These are phyloP conservation scores for Epistrophe eligans DNA, from an alignment of 2,888 invertebrate species.

Conservation along the genomic window DNA sequence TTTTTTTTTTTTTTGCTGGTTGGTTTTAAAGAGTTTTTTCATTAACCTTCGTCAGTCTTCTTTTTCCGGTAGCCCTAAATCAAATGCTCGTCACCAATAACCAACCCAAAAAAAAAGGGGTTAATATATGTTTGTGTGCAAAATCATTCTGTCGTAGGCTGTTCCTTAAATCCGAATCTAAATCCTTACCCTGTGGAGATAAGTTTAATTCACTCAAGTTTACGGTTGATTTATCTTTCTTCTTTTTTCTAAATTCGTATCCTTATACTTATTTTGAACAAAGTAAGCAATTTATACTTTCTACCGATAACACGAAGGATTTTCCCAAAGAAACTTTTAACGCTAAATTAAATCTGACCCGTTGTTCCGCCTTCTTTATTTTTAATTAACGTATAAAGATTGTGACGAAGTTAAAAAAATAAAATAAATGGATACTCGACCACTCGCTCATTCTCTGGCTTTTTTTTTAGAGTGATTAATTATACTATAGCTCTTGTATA, in stretches of 20 bases:
- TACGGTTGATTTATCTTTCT: constrained; percentile 62
- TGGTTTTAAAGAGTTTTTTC: constrained; percentile 38
- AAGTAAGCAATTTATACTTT: constrained; percentile 48
- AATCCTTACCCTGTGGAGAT: constrained; percentile 55
- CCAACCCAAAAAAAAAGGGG: not conserved
- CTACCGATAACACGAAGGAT: constrained; percentile 23
- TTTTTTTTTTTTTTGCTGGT: not conserved
- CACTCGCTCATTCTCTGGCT: not conserved
- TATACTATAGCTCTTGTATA: constrained; percentile 10
- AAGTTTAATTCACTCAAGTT: constrained; percentile 67
- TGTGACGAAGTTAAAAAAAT: constrained; percentile 58
- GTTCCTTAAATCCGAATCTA: constrained; percentile 25
- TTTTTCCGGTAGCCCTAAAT: constrained; percentile 20
- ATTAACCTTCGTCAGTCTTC: constrained; percentile 67
- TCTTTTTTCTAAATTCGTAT: constrained; percentile 13
- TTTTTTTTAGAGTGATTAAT: constrained; percentile 40
- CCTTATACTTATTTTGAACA: not conserved
- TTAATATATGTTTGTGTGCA: not conserved
- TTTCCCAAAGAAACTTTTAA: constrained; percentile 12
- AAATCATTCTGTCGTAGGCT: constrained; percentile 37
- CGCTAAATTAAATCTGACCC: constrained; percentile 10
- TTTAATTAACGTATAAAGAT: constrained; percentile 43
- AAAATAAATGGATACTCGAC: constrained; percentile 37
- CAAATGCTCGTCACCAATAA: constrained; percentile 22
- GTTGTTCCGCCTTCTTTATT: constrained; percentile 2